A percentile compares a stretch with the other conserved stretches of the same genome.
phyloP scores from a whole-genome alignment of 1,140 invertebrate species.

The Dreissena rostriformis region DNA sequence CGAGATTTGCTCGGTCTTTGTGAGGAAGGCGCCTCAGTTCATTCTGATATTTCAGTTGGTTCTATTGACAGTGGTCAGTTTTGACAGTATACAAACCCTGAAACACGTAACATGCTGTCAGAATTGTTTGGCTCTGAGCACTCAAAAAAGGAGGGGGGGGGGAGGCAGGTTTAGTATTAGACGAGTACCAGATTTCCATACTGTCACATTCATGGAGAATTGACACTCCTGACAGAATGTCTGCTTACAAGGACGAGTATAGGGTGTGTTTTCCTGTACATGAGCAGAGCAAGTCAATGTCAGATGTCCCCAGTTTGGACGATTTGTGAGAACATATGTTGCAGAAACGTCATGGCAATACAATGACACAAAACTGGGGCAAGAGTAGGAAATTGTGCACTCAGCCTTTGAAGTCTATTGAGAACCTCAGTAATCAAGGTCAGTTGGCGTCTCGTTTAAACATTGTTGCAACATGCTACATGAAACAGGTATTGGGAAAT shows the following conservation, averaged over 20 bases:
- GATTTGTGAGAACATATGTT: conserved; percentile 19
- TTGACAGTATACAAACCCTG: too few species aligned
- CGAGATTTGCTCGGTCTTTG: too few species aligned
- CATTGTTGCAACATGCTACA: neutral
- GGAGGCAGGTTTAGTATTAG: conserved; percentile 15
- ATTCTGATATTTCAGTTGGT: too few species aligned
- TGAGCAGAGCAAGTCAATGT: conserved; percentile 73
- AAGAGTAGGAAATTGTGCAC: neutral
- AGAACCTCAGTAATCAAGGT: conserved; percentile 3
- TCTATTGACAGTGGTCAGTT: too few species aligned
- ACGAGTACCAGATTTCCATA: neutral
- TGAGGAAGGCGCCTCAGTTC: too few species aligned
- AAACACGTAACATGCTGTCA: too few species aligned
- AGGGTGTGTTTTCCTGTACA: neutral
- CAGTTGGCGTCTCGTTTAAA: conserved; percentile 36
- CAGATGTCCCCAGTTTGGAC: conserved; percentile 13
- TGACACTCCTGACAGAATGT: conserved; percentile 7
- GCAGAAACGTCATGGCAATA: neutral
- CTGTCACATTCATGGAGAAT: neutral
- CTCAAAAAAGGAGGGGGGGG: neutral
- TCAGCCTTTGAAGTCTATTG: conserved; percentile 14
- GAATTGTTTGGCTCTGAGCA: too few species aligned
- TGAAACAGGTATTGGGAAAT: conserved; percentile 44
- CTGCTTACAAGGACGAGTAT: conserved; percentile 22
- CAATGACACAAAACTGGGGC: neutral